phyloP scores from a whole-genome alignment of 2,888 invertebrate species.

The Zeuzera pyrina region DNA sequence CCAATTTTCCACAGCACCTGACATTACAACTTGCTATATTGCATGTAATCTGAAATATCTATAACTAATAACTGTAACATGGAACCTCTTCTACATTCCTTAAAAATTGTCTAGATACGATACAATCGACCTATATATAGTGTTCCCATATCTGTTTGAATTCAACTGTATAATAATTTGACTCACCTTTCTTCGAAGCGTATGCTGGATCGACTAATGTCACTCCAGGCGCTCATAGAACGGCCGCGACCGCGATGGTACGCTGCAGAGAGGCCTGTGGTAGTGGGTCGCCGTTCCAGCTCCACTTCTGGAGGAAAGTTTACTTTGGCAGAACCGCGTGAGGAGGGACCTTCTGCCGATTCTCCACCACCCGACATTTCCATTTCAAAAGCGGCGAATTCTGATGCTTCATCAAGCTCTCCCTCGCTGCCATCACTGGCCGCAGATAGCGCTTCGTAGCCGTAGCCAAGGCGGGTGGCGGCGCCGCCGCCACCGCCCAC shows the following conservation, averaged over 20 bases:
- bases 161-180: too few species aligned
- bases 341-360: constrained; percentile 55
- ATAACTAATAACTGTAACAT: too few species aligned
- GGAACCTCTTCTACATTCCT: too few species aligned
- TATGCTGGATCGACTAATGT: constrained; percentile 87
- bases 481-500: constrained; percentile 38
- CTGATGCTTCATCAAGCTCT: constrained; percentile 53
- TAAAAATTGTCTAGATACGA: too few species aligned
- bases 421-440: constrained; percentile 64
- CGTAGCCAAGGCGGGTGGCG: constrained; percentile 64
- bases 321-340: constrained; percentile 73
- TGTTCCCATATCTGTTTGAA: too few species aligned
- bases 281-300: constrained; percentile 60
- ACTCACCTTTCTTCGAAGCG: constrained; percentile 83
- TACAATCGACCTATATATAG: too few species aligned
- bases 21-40: too few species aligned
- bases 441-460: constrained; percentile 64
- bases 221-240: constrained; percentile 92
- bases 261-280: constrained; percentile 46
- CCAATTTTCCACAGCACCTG: constrained; percentile 18
- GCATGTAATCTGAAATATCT: too few species aligned
- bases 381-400: constrained; percentile 61
- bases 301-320: constrained; percentile 76
- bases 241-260: constrained; percentile 75
- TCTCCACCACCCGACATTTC: constrained; percentile 57